Percentiles rank a stretch among this genome's conserved stretches.
Evolutionary conservation across 2,113 vertebrate species (phyloP).

Genomic region (Atractosteus spatula): DNA sequence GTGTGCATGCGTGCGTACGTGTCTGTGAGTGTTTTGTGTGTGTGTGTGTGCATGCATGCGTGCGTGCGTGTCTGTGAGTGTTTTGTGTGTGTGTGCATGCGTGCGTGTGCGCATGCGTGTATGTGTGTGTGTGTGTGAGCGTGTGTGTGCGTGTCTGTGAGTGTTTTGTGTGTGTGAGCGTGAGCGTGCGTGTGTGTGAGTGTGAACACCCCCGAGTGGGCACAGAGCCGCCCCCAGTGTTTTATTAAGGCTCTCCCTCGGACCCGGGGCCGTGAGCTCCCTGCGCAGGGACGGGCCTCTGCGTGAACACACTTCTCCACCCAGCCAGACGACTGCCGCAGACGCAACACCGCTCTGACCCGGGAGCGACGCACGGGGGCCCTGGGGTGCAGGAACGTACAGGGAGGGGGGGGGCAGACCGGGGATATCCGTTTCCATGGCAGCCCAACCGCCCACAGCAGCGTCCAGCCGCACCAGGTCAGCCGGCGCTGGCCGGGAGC

Average conservation of each 20-base stretch:
- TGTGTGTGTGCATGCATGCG: background rate
- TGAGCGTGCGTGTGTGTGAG: background rate
- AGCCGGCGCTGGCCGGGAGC: no score
- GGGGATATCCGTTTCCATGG: no score
- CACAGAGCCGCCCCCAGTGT: no score
- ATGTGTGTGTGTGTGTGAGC: no score
- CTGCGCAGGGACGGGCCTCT: conserved; percentile 7
- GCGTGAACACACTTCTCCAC: conserved; percentile 6
- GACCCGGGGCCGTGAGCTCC: background rate
- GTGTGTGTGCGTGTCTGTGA: no score
- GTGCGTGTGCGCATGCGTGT: background rate
- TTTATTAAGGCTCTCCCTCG: background rate
- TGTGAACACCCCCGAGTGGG: background rate
- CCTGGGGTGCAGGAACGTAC: no score
- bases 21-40: background rate
- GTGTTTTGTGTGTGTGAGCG: background rate
- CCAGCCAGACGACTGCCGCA: no score
- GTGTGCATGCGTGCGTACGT: conserved; percentile 2
- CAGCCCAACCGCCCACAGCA: no score
- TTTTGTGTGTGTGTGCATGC: conserved; percentile 3
- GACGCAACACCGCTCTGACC: no score
- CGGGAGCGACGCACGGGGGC: no score
- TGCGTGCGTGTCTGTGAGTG: conserved; percentile 15
- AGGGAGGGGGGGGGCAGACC: no score
- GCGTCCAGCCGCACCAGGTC: no score